phyloP scores from a whole-genome alignment of 2,888 invertebrate species.

The Rhagophthalmus giganteus region DNA sequence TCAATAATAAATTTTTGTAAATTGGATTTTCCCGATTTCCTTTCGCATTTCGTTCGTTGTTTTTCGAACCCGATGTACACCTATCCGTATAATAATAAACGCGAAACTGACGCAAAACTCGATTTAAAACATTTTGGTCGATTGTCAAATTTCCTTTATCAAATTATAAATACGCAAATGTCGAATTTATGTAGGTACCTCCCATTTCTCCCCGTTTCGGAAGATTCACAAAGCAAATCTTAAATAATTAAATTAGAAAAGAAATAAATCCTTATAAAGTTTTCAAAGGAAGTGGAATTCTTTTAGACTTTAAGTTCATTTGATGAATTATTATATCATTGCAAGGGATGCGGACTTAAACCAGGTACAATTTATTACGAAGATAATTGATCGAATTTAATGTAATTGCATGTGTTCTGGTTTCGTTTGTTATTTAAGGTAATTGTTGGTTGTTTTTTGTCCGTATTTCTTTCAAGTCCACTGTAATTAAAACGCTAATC shows the following conservation, averaged over 20 bases:
- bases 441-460: constrained; percentile 1
- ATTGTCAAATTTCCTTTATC: background rate
- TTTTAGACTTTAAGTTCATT: constrained; percentile 16
- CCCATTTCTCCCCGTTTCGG: constrained; percentile 3
- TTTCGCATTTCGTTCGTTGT: background rate
- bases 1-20: constrained; percentile 10
- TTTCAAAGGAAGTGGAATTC: constrained; percentile 13
- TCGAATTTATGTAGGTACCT: background rate
- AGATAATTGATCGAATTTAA: constrained; percentile 15
- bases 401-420: constrained; percentile 6
- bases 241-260: constrained; percentile 12
- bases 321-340: constrained; percentile 16
- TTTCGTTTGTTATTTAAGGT: constrained; percentile 2
- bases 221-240: constrained; percentile 2
- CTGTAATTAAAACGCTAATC: too few species aligned
- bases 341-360: constrained; percentile 10
- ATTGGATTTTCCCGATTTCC: constrained; percentile 3
- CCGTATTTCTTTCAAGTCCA: background rate
- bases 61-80: background rate
- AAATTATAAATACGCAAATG: constrained; percentile 1
- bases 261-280: constrained; percentile 13
- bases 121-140: background rate
- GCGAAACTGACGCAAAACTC: background rate
- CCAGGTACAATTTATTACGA: constrained; percentile 9
- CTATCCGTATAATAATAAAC: background rate